A percentile compares a stretch with the other conserved stretches of the same genome.
Conservation (phyloP, 2,888 invertebrate genomes). For the Caenorhabditis wallacei region DNA sequence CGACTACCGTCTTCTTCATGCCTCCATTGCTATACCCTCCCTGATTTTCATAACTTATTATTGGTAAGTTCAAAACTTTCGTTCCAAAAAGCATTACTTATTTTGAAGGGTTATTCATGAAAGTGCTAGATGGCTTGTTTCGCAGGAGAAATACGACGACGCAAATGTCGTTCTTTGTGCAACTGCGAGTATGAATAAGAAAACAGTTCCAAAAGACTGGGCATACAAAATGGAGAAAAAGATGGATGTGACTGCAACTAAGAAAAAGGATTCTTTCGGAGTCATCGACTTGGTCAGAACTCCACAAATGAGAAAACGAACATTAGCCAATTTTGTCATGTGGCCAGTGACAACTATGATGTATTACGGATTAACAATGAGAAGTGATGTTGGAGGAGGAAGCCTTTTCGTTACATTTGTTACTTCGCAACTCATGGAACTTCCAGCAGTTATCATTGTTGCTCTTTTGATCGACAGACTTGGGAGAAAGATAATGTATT, state of each 20-base stretch:
- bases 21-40: constrained; percentile 80
- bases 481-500: constrained; percentile 74
- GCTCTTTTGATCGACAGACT: constrained; percentile 74
- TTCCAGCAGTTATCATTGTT: constrained; percentile 83
- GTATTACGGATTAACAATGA: constrained; percentile 92
- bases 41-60: constrained; percentile 82
- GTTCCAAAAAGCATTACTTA: neutral
- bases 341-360: constrained; percentile 91
- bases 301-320: constrained; percentile 71
- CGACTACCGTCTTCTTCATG: constrained; percentile 81
- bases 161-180: constrained; percentile 78
- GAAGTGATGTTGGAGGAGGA: constrained; percentile 90
- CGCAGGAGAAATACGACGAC: constrained; percentile 78
- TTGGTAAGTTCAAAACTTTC: constrained; percentile 71
- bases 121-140: constrained; percentile 81
- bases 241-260: constrained; percentile 38
- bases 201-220: constrained; percentile 79
- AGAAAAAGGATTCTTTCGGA: constrained; percentile 64
- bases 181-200: constrained; percentile 76
- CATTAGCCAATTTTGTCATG: constrained; percentile 69
- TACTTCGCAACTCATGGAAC: constrained; percentile 85
- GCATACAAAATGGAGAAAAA: constrained; percentile 44
- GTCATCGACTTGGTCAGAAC: constrained; percentile 71
- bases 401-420: constrained; percentile 90
- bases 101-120: constrained; percentile 79